Evolutionary conservation across 1,140 invertebrate species (phyloP), one percentile per base, ranked within the genome.

Genomic region (Halyomorpha halys): DNA sequence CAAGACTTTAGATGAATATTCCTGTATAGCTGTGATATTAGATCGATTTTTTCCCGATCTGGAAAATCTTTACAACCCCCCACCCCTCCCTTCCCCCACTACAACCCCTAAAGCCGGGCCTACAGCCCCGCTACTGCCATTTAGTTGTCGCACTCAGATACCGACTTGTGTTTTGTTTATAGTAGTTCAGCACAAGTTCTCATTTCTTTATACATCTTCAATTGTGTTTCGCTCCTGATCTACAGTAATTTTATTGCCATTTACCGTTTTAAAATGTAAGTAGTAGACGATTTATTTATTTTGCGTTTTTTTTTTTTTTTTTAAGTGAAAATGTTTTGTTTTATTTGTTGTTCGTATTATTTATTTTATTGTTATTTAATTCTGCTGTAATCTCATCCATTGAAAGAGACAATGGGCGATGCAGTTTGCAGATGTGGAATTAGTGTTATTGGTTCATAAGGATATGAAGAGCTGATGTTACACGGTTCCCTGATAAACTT

Each of bases 71-170:
- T 56, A 56, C 8, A 56, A 16, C 25, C 19, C 51, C 51, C 25
- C 51, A 25, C 39, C 63, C n/a, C 45, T 25, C 23, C 30, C 44
- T 49, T 8, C 63, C 47, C 30, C 63, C 63, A 16, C 53, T 18
- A 23, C 39, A 30, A 44, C 54, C 63, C 44, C 30, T 18, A 23
- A n/a, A 56, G 15, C 63, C 53, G 19, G 56, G 45, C 56, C 45
- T 44, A 18, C 53, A 30, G 56, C 71, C 70, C 70, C 71, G 67
- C 67, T 65, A 66, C 72, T 73, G 72, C 75, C 77, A 77, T 79
- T 79, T 79, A 77, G 77, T 78, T 79, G 76, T 75, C 76, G 77
- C 77, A 79, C 77, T 76, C 75, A 75, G 75, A 76, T 76, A 75
- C 73, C 77, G 77, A 68, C 69, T 70, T 70, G 69, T 70, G 67